phyloP scores from a whole-genome alignment of 2,113 vertebrate species.

The Bubo scandiacus region DNA sequence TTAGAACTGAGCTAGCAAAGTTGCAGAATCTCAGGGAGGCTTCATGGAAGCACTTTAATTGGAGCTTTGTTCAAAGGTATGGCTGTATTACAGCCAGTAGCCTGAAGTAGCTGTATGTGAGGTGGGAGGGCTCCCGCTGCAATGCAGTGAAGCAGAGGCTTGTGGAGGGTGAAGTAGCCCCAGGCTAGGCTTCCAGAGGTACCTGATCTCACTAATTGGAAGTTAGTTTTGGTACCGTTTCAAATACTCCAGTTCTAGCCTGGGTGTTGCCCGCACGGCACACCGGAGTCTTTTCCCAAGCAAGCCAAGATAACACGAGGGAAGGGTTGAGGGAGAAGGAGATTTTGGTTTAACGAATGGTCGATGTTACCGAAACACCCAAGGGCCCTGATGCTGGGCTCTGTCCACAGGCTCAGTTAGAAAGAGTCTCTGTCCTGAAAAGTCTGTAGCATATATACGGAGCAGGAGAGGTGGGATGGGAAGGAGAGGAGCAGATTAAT shows the following conservation, averaged over 20 bases:
- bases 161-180: not conserved
- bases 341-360: not conserved
- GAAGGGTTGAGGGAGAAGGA: not conserved
- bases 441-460: not conserved
- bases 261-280: not conserved
- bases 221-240: slow-evolving; percentile 47
- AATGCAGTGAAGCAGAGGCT: not conserved
- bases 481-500: not conserved
- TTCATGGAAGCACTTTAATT: not conserved
- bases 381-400: not conserved
- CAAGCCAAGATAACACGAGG: not conserved
- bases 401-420: not conserved
- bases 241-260: not conserved
- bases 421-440: not conserved
- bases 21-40: not conserved
- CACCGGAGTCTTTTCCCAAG: not conserved
- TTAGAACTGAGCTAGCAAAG: not conserved
- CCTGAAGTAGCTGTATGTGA: not conserved
- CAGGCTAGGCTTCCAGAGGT: not conserved
- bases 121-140: not conserved
- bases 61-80: not conserved
- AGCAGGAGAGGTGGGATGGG: not conserved
- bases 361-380: not conserved
- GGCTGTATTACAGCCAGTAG: not conserved
- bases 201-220: not conserved